phyloP scores from a whole-genome alignment of 2,113 vertebrate species.

The Coregonus clupeaformis region DNA sequence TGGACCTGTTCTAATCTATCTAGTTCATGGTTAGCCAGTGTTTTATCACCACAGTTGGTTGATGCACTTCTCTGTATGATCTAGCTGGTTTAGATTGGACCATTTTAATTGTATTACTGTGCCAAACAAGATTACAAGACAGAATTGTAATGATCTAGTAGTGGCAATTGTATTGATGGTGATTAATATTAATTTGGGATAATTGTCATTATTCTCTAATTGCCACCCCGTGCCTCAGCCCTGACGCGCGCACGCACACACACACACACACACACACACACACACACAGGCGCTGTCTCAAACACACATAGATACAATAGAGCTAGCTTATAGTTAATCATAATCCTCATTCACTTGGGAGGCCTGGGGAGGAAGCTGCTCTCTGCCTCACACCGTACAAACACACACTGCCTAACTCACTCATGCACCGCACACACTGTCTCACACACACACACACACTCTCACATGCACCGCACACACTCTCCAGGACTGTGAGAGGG shows the following conservation, averaged over 20 bases:
- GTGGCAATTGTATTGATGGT: conserved; percentile 3
- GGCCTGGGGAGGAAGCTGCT: conserved; percentile 43
- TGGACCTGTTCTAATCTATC: neutral
- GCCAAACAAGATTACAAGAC: too few relatives aligned
- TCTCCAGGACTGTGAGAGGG: conserved; percentile 60
- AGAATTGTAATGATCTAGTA: neutral
- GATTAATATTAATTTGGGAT: conserved; percentile 70
- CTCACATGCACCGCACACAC: too few relatives aligned
- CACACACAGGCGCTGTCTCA: neutral
- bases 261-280: conserved; percentile 14
- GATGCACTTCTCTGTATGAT: too few relatives aligned
- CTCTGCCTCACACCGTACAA: conserved; percentile 36
- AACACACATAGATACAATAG: conserved; percentile 63
- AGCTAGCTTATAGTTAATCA: conserved; percentile 89
- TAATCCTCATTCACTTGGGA: conserved; percentile 74
- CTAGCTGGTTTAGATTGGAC: too few relatives aligned
- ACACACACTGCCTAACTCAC: conserved; percentile 13
- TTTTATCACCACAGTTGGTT: neutral
- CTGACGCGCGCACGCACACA: neutral
- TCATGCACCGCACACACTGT: neutral
- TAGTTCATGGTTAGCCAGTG: neutral
- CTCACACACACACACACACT: conserved; percentile 1
- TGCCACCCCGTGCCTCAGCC: conserved; percentile 78
- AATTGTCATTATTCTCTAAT: conserved; percentile 70
- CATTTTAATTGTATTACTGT: too few relatives aligned